Evolutionary conservation across 2,797 vertebrate genomes (phyloP).

Genomic region (Tympanoctomys barrerae): DNA sequence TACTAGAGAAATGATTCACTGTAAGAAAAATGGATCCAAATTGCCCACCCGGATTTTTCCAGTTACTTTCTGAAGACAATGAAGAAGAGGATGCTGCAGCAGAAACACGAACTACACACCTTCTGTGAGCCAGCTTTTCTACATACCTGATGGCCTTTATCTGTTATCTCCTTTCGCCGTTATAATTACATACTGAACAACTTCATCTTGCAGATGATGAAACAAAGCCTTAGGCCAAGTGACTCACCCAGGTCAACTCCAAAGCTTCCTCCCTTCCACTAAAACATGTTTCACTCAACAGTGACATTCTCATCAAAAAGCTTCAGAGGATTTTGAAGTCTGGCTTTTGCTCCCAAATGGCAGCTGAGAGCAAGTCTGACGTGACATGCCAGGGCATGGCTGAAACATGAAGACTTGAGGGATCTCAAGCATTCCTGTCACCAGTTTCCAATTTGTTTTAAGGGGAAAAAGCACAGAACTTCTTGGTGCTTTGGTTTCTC

Average conservation of each 20-base stretch:
- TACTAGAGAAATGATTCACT: conserved; percentile 37
- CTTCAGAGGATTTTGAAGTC: background rate
- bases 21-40: conserved; percentile 21
- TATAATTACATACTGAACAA: background rate
- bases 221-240: conserved; percentile 25
- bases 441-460: conserved; percentile 28
- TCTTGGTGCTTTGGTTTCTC: conserved; percentile 41
- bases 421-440: background rate
- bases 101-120: background rate
- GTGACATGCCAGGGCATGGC: background rate
- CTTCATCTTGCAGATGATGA: conserved; percentile 33
- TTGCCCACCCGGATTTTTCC: background rate
- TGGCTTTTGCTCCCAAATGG: conserved; percentile 9
- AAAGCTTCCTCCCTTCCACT: background rate
- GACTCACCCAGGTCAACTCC: background rate
- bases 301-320: background rate
- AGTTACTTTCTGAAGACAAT: background rate
- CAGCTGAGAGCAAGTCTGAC: background rate
- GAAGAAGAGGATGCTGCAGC: background rate
- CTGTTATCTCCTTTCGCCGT: background rate
- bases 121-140: background rate
- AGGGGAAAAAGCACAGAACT: background rate
- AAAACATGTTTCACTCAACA: background rate
- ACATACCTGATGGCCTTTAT: no score
- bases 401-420: conserved; percentile 44